Base-by-base conservation (phyloP, 2,797 vertebrate species). In the Pogoniulus pusillus region DNA sequence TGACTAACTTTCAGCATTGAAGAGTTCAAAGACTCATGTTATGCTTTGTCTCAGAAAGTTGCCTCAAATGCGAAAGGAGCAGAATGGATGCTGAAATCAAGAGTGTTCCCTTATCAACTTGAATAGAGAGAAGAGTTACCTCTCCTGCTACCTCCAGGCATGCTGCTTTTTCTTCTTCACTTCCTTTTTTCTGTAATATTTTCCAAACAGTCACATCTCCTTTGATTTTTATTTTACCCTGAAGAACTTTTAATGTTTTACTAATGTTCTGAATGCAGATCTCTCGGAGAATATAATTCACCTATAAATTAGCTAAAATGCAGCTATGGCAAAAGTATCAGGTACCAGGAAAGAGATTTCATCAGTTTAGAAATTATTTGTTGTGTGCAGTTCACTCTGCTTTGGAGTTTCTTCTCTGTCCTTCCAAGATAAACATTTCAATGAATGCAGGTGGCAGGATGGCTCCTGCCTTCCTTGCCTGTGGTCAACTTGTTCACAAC, bases 31-130 rank as follows among this genome's bases (percentile, higher is more conserved):
- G 85, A 19, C 85, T 87, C 45, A 14, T 88, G 63, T 83, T 95
- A 16, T 85, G 60, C 83, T 95, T 94, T 93, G 83, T 93, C 81
- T 94, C 78, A 78, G 92, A 87, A 93, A 91, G 87, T 91, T 87
- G 72, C 69, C 78, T 93, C 15, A 0, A 92, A 94, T n/a, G 5
- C 74, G 86, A 92, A 93, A 71, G 64, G 81, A 86, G 45, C 29
- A 70, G 80, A 73, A 63, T 13, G 82, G 93, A 30, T 3, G 1
- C 49, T 39, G 81, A 59, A 70, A 91, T 14, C 30, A 77, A 78
- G 65, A 71, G 58, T 47, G 34, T 69, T 89, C 80, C 30, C 32
- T 74, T 26, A 68, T 43, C 85, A 72, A 24, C 47, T 26, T 55
- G 65, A 89, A 60, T 4, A 72, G 1, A 43, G 29, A 80, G 22